Conservation (phyloP, 2,797 vertebrate species). For the Amblyraja radiata region DNA sequence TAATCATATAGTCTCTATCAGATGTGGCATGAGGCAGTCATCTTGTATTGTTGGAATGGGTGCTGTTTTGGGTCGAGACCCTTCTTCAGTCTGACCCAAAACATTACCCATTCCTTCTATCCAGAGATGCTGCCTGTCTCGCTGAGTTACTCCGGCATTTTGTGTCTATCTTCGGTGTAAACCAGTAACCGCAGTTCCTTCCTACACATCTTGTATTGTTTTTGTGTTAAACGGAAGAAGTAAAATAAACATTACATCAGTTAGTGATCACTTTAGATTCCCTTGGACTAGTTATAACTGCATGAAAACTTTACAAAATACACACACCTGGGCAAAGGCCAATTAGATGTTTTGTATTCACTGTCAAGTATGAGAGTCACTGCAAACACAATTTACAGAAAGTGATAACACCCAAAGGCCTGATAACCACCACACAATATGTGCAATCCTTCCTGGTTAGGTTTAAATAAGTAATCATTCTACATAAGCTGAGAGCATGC, state of each 20-base stretch:
- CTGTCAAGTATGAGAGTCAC: neutral
- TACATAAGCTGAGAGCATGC: neutral
- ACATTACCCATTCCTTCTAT: too few relatives aligned
- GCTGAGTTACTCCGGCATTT: too few relatives aligned
- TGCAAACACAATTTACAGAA: conserved; percentile 18
- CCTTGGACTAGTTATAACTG: neutral
- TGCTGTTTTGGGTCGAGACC: too few relatives aligned
- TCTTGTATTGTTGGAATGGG: neutral
- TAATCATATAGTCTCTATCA: neutral
- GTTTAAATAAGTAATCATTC: neutral
- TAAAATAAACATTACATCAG: neutral
- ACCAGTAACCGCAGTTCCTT: too few relatives aligned
- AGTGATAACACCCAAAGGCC: conserved; percentile 21
- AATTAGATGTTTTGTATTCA: neutral
- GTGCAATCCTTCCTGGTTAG: neutral
- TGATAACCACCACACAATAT: neutral
- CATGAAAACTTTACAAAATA: neutral
- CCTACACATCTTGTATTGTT: neutral
- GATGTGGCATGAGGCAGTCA: neutral
- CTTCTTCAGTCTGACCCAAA: too few relatives aligned
- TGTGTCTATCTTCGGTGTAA: too few relatives aligned
- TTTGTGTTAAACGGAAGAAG: neutral
- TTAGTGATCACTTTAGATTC: neutral
- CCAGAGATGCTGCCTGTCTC: too few relatives aligned
- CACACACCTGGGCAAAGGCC: neutral